Evolutionary conservation across 2,113 vertebrate genomes (phyloP).

Genomic region (Chrysemys picta): DNA sequence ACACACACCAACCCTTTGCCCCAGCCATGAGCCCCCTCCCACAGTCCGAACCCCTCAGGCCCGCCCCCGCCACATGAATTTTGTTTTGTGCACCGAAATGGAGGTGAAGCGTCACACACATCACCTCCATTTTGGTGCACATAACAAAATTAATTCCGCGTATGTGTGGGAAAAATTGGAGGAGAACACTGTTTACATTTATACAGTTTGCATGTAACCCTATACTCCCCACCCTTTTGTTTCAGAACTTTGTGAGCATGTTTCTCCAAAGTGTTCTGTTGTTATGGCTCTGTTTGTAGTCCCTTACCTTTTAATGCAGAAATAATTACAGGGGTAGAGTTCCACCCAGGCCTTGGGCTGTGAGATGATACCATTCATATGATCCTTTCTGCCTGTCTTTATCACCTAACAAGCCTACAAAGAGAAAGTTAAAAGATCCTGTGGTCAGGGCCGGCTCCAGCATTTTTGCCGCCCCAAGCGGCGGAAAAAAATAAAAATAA

Average conservation of each 20-base stretch:
- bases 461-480: no score
- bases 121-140: no score
- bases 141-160: no score
- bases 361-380: background rate
- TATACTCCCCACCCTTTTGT: background rate
- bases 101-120: no score
- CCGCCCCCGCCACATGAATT: no score
- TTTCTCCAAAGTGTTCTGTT: background rate
- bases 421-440: background rate
- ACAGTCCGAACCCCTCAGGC: no score
- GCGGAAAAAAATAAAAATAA: no score
- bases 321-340: background rate
- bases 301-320: background rate
- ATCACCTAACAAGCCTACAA: background rate
- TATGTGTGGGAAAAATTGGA: no score
- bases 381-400: constrained; percentile 4
- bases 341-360: background rate
- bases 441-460: no score
- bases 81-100: no score
- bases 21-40: no score
- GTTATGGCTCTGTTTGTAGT: background rate
- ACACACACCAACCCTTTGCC: no score
- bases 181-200: background rate
- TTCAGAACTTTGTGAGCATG: background rate
- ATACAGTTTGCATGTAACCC: background rate